phyloP scores from a whole-genome alignment of 2,113 vertebrate genomes.

The Phocoena phocoena region DNA sequence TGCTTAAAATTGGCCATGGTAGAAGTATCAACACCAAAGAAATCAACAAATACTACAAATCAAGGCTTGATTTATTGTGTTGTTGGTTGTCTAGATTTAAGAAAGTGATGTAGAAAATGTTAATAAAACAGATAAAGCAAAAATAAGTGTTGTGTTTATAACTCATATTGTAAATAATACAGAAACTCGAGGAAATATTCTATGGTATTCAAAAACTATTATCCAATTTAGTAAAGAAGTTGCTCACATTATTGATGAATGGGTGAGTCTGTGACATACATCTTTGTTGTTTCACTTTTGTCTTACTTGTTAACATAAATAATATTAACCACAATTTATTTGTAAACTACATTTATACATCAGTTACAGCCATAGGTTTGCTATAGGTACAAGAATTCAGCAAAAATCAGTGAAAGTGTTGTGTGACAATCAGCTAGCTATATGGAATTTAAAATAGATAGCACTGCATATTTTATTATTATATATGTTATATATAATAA shows the following conservation, averaged over 20 bases:
- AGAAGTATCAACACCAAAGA: background rate
- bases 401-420: background rate
- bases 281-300: background rate
- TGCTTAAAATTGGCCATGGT: background rate
- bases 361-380: background rate
- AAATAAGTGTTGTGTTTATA: background rate
- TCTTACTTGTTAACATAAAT: background rate
- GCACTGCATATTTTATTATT: background rate
- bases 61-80: background rate
- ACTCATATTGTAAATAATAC: background rate
- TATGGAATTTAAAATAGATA: background rate
- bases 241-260: background rate
- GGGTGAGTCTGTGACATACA: background rate
- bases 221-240: background rate
- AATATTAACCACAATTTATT: background rate
- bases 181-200: background rate
- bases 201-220: background rate
- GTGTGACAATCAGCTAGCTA: background rate
- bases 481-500: background rate
- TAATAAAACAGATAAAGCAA: background rate
- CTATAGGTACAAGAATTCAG: background rate
- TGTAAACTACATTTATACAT: background rate
- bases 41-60: background rate
- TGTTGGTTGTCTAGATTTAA: background rate
- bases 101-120: background rate